These are phyloP conservation scores for Epizoanthus illoricatus DNA, from an alignment of 92 coral and sea anemone species.

Conservation along the genomic window DNA sequence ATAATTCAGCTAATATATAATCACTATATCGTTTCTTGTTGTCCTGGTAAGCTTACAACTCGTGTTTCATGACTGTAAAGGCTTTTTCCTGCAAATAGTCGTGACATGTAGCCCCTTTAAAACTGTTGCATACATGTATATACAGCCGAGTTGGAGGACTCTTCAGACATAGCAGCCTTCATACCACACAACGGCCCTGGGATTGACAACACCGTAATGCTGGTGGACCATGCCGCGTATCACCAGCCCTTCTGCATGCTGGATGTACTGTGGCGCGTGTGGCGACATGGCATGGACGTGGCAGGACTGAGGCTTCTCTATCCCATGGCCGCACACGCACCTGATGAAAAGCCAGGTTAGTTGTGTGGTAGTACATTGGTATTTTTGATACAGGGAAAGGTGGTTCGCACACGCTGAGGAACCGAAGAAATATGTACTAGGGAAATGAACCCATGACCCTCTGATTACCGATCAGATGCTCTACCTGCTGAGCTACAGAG, in stretches of 20 bases:
- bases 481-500: no score
- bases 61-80: no score
- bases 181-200: slow-evolving; percentile 59
- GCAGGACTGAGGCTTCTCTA: slow-evolving; percentile 81
- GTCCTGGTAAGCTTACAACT: no score
- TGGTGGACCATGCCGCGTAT: slow-evolving; percentile 65
- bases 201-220: slow-evolving; percentile 72
- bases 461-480: no score
- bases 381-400: neutral
- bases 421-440: no score
- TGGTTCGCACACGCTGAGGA: no score
- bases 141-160: slow-evolving; percentile 15
- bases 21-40: no score
- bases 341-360: slow-evolving; percentile 61
- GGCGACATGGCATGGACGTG: slow-evolving; percentile 73
- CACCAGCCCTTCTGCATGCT: slow-evolving; percentile 84
- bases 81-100: no score
- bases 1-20: no score
- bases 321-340: neutral
- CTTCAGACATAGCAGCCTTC: slow-evolving; percentile 12
- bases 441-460: no score
- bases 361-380: neutral
- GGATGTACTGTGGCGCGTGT: slow-evolving; percentile 82
- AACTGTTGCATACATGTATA: no score
- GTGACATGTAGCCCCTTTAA: neutral